Percentiles rank a stretch among this genome's conserved stretches.
These are phyloP conservation scores for Aulostomus chinensis DNA, from an alignment of 2,797 vertebrate genomes.

Conservation along the genomic window DNA sequence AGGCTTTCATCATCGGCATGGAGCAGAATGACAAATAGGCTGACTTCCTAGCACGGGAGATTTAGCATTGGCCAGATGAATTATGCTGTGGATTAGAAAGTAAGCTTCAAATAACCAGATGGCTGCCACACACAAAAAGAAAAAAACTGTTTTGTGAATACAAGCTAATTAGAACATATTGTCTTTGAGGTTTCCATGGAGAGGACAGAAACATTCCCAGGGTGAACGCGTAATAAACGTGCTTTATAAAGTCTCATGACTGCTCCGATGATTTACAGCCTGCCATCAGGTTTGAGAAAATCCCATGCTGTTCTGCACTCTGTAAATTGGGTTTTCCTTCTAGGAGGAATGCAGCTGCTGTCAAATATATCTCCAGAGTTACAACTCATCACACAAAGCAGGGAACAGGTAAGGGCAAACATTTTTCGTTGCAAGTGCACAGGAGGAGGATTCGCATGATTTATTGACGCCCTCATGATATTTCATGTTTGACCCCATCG, in stretches of 20 bases:
- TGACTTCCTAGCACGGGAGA: slow-evolving; percentile 27
- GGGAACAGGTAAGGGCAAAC: slow-evolving; percentile 7
- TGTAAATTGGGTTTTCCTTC: slow-evolving; percentile 49
- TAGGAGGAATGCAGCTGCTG: slow-evolving; percentile 37
- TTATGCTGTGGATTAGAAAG: slow-evolving; percentile 42
- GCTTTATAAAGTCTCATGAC: slow-evolving; percentile 31
- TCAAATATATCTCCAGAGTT: slow-evolving; percentile 24
- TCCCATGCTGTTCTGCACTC: slow-evolving; percentile 37
- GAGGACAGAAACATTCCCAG: slow-evolving; percentile 63
- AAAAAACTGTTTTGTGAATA: slow-evolving; percentile 31
- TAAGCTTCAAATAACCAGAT: slow-evolving; percentile 52
- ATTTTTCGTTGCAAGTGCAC: not conserved
- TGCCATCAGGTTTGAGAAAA: slow-evolving; percentile 34
- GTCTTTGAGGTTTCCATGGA: slow-evolving; percentile 55
- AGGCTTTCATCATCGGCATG: slow-evolving; percentile 15
- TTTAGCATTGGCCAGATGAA: slow-evolving; percentile 36
- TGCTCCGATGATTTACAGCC: slow-evolving; percentile 49
- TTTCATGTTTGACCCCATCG: not conserved
- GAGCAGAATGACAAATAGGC: slow-evolving; percentile 5
- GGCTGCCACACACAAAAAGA: slow-evolving; percentile 26
- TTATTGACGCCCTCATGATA: not conserved
- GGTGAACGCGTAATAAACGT: slow-evolving; percentile 46
- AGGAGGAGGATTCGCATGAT: not conserved
- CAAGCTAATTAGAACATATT: slow-evolving; percentile 49
- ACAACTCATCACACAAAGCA: not conserved